Evolutionary conservation across 2,797 vertebrate genomes (phyloP).

Genomic region (Xenentodon cancila): DNA sequence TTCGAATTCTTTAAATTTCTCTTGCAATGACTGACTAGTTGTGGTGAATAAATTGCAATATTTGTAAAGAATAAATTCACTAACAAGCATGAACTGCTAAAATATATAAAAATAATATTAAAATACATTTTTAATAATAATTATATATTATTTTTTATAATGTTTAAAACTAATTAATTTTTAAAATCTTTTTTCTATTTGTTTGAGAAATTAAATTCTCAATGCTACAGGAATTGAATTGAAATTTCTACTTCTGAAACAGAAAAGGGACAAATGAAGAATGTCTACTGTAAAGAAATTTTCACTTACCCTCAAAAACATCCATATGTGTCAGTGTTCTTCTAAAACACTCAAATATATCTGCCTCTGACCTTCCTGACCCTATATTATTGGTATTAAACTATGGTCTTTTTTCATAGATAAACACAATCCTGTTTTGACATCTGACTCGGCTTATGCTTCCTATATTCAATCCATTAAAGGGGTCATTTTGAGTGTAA

Average conservation of each 20-base stretch:
- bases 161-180: too few relatives aligned
- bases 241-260: background rate
- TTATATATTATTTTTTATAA: too few relatives aligned
- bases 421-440: conserved; percentile 23
- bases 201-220: too few relatives aligned
- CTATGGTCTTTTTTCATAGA: conserved; percentile 10
- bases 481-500: conserved; percentile 36
- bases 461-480: conserved; percentile 27
- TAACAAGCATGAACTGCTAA: too few relatives aligned
- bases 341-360: conserved; percentile 1
- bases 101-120: too few relatives aligned
- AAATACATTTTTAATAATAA: too few relatives aligned
- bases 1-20: too few relatives aligned
- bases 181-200: too few relatives aligned
- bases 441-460: conserved; percentile 18
- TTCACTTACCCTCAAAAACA: background rate
- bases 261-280: background rate
- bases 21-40: too few relatives aligned
- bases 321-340: conserved; percentile 2
- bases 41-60: too few relatives aligned
- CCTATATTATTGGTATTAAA: conserved; percentile 21
- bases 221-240: too few relatives aligned
- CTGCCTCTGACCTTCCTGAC: conserved; percentile 25
- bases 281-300: background rate
- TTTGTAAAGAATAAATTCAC: too few relatives aligned